Evolutionary conservation across 2,797 vertebrate genomes (phyloP).

Genomic region (Botia almorhae): DNA sequence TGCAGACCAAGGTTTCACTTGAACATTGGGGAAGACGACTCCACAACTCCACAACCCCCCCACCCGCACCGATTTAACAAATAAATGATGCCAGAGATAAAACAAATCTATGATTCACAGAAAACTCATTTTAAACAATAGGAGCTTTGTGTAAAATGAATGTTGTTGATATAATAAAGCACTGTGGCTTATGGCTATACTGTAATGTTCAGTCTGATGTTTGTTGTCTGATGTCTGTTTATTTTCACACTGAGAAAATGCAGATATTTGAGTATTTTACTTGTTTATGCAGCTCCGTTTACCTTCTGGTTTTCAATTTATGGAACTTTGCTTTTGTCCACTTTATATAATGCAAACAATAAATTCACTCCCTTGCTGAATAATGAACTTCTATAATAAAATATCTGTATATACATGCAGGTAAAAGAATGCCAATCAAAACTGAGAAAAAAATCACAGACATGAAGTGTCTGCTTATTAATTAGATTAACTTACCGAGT

Average conservation of each 20-base stretch:
- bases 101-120: no score
- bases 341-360: no score
- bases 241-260: not conserved
- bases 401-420: not conserved
- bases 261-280: not conserved
- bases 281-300: no score
- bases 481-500: conserved; percentile 53
- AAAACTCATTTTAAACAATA: no score
- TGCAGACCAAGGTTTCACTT: not conserved
- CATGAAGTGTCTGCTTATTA: conserved; percentile 19
- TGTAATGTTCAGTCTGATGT: not conserved
- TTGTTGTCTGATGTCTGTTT: not conserved
- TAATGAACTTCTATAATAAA: no score
- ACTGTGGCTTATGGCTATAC: no score
- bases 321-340: not conserved
- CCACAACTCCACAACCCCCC: not conserved
- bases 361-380: not conserved
- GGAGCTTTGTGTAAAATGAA: no score
- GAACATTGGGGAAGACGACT: not conserved
- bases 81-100: no score
- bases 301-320: no score
- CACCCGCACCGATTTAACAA: no score
- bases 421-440: not conserved
- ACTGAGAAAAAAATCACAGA: not conserved
- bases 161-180: no score